Percentiles rank a stretch among this genome's conserved stretches.
phyloP scores from a whole-genome alignment of 2,888 invertebrate genomes.

The Scelioninae gen. 1 region DNA sequence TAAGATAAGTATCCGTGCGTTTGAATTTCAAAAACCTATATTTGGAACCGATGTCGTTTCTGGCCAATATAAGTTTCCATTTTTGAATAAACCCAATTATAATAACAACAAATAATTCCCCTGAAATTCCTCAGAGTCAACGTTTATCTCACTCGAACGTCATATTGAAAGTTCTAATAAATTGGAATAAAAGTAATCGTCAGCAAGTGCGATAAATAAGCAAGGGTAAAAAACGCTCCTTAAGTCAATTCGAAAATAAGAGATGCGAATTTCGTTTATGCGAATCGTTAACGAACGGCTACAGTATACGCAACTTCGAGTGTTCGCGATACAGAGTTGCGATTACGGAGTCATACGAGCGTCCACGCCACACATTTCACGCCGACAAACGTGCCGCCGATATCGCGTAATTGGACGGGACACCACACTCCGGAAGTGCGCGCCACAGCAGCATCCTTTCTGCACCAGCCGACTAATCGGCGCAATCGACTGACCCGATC shows the following conservation, averaged over 20 bases:
- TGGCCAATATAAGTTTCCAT: too few species aligned
- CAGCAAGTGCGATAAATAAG: slow-evolving; percentile 22
- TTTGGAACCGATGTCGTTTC: not conserved
- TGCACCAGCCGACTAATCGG: slow-evolving; percentile 40
- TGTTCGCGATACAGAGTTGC: slow-evolving; percentile 30
- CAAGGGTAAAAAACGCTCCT: slow-evolving; percentile 15
- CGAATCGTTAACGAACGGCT: slow-evolving; percentile 31
- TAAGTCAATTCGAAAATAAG: slow-evolving; percentile 17
- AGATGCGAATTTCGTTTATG: slow-evolving; percentile 17
- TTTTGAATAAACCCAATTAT: too few species aligned
- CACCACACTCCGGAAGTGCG: slow-evolving; percentile 58
- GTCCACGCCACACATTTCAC: slow-evolving; percentile 42
- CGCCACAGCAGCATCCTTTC: slow-evolving; percentile 17
- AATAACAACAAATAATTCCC: slow-evolving; percentile 1
- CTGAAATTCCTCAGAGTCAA: not conserved
- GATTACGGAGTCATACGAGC: slow-evolving; percentile 41
- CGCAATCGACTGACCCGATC: slow-evolving; percentile 32
- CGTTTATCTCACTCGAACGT: slow-evolving; percentile 7
- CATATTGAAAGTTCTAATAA: too few species aligned
- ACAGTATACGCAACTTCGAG: not conserved
- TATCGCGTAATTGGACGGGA: slow-evolving; percentile 58
- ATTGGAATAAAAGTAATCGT: slow-evolving; percentile 23
- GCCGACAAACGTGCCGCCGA: slow-evolving; percentile 55
- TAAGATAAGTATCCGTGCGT: not conserved
- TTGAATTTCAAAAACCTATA: slow-evolving; percentile 2